Evolutionary conservation across 1,140 invertebrate genomes (phyloP).

Genomic region (Apis mellifera): DNA sequence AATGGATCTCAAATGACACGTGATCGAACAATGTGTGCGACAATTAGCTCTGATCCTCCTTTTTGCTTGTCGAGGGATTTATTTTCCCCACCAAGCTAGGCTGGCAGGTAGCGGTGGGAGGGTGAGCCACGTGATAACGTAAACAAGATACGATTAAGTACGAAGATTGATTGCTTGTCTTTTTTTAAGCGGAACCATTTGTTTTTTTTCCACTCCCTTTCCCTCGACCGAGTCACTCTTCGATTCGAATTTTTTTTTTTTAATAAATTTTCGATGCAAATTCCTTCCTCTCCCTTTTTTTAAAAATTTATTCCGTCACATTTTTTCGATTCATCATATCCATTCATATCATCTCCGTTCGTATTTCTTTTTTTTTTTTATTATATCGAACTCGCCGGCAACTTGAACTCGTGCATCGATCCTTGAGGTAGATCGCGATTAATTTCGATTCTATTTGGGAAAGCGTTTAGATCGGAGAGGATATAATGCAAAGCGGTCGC

Average conservation of each 20-base stretch:
- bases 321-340: too few species aligned
- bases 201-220: too few species aligned
- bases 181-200: neutral
- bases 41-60: conserved; percentile 72
- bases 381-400: neutral
- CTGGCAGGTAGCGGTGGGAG: neutral
- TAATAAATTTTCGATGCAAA: too few species aligned
- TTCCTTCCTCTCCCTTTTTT: neutral
- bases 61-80: conserved; percentile 63
- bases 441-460: conserved; percentile 1
- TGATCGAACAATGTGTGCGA: conserved; percentile 69
- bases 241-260: too few species aligned
- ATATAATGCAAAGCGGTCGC: conserved; percentile 10
- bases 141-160: conserved; percentile 30
- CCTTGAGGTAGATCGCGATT: neutral
- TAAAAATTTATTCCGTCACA: neutral
- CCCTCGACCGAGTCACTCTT: neutral
- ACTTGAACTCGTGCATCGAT: too few species aligned
- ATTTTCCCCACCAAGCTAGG: conserved; percentile 26
- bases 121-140: conserved; percentile 36
- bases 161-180: conserved; percentile 15
- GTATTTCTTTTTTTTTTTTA: neutral
- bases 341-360: too few species aligned
- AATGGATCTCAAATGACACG: conserved; percentile 72
- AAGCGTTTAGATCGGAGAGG: conserved; percentile 4